Percentiles rank a stretch among this genome's conserved stretches.
phyloP scores from a whole-genome alignment of 2,888 invertebrate species.

The Hyles lineata region DNA sequence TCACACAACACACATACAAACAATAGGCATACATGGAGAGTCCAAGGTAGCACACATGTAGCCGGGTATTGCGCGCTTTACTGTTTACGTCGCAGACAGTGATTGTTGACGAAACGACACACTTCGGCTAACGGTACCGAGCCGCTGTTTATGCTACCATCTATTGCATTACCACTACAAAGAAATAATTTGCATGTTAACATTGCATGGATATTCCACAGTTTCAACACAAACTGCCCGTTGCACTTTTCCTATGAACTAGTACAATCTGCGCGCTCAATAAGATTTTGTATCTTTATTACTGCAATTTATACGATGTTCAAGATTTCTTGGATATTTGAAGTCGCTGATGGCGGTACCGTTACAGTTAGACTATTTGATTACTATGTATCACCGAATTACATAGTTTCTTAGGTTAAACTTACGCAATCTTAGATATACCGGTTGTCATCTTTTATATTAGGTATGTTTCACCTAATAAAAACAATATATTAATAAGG shows the following conservation, averaged over 20 bases:
- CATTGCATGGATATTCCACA: constrained; percentile 53
- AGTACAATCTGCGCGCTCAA: neutral
- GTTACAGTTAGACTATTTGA: neutral
- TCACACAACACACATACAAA: neutral
- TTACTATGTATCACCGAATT: neutral
- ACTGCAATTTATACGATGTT: constrained; percentile 6
- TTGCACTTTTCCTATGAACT: constrained; percentile 40
- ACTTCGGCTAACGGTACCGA: constrained; percentile 59
- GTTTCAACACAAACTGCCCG: constrained; percentile 47
- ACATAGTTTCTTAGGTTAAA: too few species aligned
- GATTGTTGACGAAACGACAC: constrained; percentile 59
- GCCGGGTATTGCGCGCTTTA: constrained; percentile 38
- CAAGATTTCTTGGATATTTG: neutral
- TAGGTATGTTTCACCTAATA: too few species aligned
- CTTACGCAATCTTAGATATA: too few species aligned
- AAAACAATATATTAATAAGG: too few species aligned
- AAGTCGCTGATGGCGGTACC: neutral
- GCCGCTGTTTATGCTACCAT: constrained; percentile 55
- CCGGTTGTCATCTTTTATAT: too few species aligned
- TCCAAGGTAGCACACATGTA: neutral
- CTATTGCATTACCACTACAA: constrained; percentile 57
- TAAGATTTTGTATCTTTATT: constrained; percentile 10
- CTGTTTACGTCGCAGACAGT: constrained; percentile 53
- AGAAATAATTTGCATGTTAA: constrained; percentile 64
- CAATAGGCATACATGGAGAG: neutral